Evolutionary conservation across 1,140 invertebrate species (phyloP).

Genomic region (Papilio polytes): DNA sequence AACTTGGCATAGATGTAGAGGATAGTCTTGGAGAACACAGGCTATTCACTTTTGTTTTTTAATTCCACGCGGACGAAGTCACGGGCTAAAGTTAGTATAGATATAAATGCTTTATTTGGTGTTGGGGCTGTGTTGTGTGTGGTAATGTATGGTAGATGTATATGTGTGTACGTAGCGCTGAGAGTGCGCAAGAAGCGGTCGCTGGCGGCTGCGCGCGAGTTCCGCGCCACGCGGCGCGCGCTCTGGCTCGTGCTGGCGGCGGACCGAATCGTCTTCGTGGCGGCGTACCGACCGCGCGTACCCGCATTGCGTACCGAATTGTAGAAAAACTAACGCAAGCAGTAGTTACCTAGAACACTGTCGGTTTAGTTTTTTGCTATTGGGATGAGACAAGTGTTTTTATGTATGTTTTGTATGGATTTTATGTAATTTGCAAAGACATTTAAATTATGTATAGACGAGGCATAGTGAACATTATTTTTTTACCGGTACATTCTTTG

Average conservation of each 20-base stretch:
- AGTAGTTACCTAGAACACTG: neutral
- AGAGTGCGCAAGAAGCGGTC: constrained; percentile 57
- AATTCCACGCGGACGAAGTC: no score
- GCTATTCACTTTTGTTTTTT: no score
- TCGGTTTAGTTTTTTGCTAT: neutral
- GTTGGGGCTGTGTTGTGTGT: neutral
- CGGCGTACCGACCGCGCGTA: constrained; percentile 45
- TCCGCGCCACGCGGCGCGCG: constrained; percentile 60
- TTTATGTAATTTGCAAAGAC: neutral
- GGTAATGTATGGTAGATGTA: neutral
- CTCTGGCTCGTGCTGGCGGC: constrained; percentile 60
- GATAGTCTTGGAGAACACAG: no score
- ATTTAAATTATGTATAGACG: no score
- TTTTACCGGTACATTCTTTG: no score
- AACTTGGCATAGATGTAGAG: no score
- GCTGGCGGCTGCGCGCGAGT: constrained; percentile 41
- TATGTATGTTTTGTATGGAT: neutral
- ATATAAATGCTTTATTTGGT: neutral
- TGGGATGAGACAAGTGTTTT: neutral
- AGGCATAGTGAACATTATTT: no score
- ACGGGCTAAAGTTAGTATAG: no score
- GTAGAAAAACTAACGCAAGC: constrained; percentile 46
- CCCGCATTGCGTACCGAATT: constrained; percentile 51
- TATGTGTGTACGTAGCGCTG: constrained; percentile 51
- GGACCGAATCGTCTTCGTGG: constrained; percentile 40